Evolutionary conservation across 2,113 vertebrate species (phyloP), one percentile per base, ranked within the genome.

Genomic region (Hydrolagus affinis): DNA sequence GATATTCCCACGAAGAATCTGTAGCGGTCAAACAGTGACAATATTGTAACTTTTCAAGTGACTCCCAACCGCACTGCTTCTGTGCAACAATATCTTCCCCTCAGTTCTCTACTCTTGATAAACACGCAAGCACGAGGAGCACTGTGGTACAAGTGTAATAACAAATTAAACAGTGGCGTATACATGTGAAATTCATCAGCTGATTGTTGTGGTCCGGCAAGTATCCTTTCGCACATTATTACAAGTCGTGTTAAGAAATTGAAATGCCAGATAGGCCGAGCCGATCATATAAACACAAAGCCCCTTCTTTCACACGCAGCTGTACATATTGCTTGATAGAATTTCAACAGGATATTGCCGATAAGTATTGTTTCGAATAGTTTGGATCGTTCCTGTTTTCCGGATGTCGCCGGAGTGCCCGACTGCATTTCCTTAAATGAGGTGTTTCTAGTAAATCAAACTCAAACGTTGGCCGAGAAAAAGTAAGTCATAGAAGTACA

Each of bases 271-370:
- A 83, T 83, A 80, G 10, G 76, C 57, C 11, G 60, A 14, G 12
- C 76, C 11, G n/a, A 77, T 59, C 25, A 17, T 68, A 15, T 21
- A 83, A 66, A 66, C 60, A 83, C 32, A 83, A 83, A 83, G 66
- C 78, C 78, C 15, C 60, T 19, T 30, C 78, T 83, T 83, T 83
- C 78, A 83, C 19, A 80, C 62, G 77, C 59, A 64, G 77, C 57
- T 77, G 56, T 64, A 80, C 78, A 83, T 83, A 83, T 83, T 21
- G 60, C 78, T 83, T 32, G 25, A 11, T 28, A 66, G 28, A 83
- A 83, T 66, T 64, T 83, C 60, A 83, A 32, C 14, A 30, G 78
- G 66, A 83, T 83, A 83, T 68, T 32, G 30, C 64, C 30, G 78
- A 83, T 59, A 83, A 7, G 0, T 14, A 83, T 66, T 30, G 78